A percentile compares a stretch with the other conserved stretches of the same genome.
phyloP scores from a whole-genome alignment of 2,797 vertebrate genomes.

The Acipenser transmontanus region DNA sequence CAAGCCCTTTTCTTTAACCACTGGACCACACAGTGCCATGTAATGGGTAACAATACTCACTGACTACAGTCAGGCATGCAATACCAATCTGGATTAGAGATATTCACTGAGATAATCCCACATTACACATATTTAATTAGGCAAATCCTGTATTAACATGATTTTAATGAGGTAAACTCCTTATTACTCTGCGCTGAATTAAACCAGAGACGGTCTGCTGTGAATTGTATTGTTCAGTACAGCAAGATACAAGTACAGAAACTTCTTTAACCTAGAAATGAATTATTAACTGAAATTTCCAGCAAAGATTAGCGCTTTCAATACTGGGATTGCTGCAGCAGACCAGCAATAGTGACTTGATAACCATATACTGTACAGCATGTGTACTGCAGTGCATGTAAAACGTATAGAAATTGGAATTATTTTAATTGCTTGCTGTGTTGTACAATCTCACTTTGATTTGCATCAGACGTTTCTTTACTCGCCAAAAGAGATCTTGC shows the following conservation, averaged over 20 bases:
- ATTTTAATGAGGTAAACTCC: background rate
- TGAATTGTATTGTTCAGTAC: background rate
- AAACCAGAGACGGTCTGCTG: background rate
- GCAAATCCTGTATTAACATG: slow-evolving; percentile 1
- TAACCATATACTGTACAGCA: too few species aligned
- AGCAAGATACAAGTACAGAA: background rate
- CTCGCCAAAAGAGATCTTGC: slow-evolving; percentile 19
- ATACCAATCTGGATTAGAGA: slow-evolving; percentile 1
- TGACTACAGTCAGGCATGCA: too few species aligned
- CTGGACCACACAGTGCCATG: too few species aligned
- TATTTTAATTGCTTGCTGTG: slow-evolving; percentile 37
- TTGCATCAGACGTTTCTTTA: slow-evolving; percentile 32
- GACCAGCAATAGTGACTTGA: too few species aligned
- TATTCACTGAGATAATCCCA: background rate
- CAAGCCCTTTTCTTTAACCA: too few species aligned
- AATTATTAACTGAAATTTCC: too few species aligned
- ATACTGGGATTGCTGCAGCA: too few species aligned
- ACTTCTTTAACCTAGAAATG: too few species aligned
- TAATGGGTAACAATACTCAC: too few species aligned
- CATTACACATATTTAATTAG: background rate
- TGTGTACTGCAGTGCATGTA: too few species aligned
- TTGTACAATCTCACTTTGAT: slow-evolving; percentile 23
- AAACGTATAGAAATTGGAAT: slow-evolving; percentile 10
- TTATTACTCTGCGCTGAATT: background rate
- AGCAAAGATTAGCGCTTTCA: too few species aligned